Evolutionary conservation across 1,140 invertebrate species (phyloP).

Genomic region (Trachelipus rathkii): DNA sequence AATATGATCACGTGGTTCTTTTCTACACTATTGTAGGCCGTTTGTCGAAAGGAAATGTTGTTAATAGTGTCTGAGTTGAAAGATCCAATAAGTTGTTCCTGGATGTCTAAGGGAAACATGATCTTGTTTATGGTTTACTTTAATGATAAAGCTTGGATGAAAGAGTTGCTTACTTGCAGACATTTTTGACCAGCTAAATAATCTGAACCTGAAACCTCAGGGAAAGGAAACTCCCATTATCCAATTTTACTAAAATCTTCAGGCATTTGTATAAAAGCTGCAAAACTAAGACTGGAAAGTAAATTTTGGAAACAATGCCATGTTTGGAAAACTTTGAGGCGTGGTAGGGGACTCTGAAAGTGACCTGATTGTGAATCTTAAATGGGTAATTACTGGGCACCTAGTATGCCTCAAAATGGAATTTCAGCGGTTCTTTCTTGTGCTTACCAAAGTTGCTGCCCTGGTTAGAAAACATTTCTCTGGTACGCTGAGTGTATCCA

Average conservation of each 20-base stretch:
- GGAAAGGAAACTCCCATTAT: too few species aligned
- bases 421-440: slow-evolving; percentile 34
- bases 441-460: slow-evolving; percentile 18
- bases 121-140: slow-evolving; percentile 27
- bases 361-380: slow-evolving; percentile 30
- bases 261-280: slow-evolving; percentile 31
- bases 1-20: slow-evolving; percentile 37
- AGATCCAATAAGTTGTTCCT: too few species aligned
- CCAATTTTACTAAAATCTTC: slow-evolving; percentile 29
- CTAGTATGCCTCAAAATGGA: slow-evolving; percentile 30
- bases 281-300: slow-evolving; percentile 29
- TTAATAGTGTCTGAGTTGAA: slow-evolving; percentile 35
- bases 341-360: slow-evolving; percentile 33
- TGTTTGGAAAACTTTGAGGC: slow-evolving; percentile 33
- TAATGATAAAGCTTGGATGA: slow-evolving; percentile 27
- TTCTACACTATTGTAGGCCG: slow-evolving; percentile 39
- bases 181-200: slow-evolving; percentile 29
- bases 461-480: slow-evolving; percentile 30
- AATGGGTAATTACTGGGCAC: too few species aligned
- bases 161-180: slow-evolving; percentile 23
- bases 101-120: slow-evolving; percentile 28
- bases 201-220: slow-evolving; percentile 32
- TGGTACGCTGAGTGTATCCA: slow-evolving; percentile 28
- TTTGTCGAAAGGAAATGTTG: slow-evolving; percentile 38
- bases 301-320: slow-evolving; percentile 36